Evolutionary conservation across 2,888 invertebrate species (phyloP), one percentile per base, ranked within the genome.

Genomic region (Zaprionus obscuricornis): DNA sequence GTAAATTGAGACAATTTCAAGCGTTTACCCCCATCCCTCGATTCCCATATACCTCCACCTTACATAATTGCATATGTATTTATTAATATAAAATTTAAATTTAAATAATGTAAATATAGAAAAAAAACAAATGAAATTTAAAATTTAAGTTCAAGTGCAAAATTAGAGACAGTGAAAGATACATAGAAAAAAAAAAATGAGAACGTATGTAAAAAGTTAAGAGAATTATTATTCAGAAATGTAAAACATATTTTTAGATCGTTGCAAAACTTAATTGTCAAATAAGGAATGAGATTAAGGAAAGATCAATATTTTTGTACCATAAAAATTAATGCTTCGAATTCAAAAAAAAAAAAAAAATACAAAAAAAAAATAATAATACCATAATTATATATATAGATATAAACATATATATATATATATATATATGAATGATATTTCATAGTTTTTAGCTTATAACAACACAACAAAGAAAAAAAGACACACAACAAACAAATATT

Each of bases 261-360:
- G 60, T 60, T 60, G 24, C 13, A 18, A 43, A 13, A 22, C 22
- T 22, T 22, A 36, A 51, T 29, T 20, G 18, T 5, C 17, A 11
- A 20, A 39, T n/a, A n/a, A n/a, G n/a, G n/a, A 26, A 62, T 31
- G 14, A 33, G 43, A 52, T 20, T 2, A 52, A 42, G 43, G 24
- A 39, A 34, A 42, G 13, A 39, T 36, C 46, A 27, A 57, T 75
- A 75, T 75, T 75, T 75, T 75, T 75, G 75, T 75, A 75, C 75
- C 55, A 74, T 78, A 75, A 40, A 50, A 51, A 67, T 62, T 59
- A 58, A n/a, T 66, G 71, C 57, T 71, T 42, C 62, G 55, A 60
- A 46, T 69, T 45, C 56, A 36, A 46, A 46, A 43, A 40, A 11
- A 24, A 6, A 46, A 55, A 31, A 36, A 62, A 42, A 18, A 52